A percentile compares a stretch with the other conserved stretches of the same genome.
Conservation (phyloP, 2,797 vertebrate species). For the Parotocinclus haroldoi region DNA sequence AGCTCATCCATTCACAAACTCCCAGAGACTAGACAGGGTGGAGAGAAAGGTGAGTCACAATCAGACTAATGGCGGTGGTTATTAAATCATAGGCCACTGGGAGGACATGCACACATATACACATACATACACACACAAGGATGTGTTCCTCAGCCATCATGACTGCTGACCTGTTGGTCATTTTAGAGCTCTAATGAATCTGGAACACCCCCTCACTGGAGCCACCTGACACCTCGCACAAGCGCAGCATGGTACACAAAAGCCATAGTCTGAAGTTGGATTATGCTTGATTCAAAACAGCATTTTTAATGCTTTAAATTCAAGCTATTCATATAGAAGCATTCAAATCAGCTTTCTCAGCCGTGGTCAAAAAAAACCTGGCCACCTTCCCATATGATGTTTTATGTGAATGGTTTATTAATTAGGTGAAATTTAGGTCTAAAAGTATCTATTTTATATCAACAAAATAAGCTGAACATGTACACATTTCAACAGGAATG, state of each 20-base stretch:
- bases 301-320: no score
- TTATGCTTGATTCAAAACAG: not conserved
- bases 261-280: not conserved
- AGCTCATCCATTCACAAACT: constrained; percentile 23
- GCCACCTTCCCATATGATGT: no score
- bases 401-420: no score
- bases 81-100: constrained; percentile 26
- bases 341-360: no score
- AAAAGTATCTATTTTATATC: no score
- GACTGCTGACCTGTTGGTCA: constrained; percentile 31
- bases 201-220: constrained; percentile 36
- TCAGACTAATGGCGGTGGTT: constrained; percentile 43
- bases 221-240: constrained; percentile 32
- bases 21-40: constrained; percentile 25
- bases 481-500: no score
- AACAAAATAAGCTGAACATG: no score
- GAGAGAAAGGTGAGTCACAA: constrained; percentile 36
- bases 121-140: constrained; percentile 11
- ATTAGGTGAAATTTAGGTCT: no score
- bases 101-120: constrained; percentile 8
- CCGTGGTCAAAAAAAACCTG: no score
- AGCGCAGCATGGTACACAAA: constrained; percentile 32
- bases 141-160: constrained; percentile 1
- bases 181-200: constrained; percentile 41
- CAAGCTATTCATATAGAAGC: no score